A percentile compares a stretch with the other conserved stretches of the same genome.
These are phyloP conservation scores for Clamator glandarius DNA, from an alignment of 2,797 vertebrate species.

Conservation along the genomic window DNA sequence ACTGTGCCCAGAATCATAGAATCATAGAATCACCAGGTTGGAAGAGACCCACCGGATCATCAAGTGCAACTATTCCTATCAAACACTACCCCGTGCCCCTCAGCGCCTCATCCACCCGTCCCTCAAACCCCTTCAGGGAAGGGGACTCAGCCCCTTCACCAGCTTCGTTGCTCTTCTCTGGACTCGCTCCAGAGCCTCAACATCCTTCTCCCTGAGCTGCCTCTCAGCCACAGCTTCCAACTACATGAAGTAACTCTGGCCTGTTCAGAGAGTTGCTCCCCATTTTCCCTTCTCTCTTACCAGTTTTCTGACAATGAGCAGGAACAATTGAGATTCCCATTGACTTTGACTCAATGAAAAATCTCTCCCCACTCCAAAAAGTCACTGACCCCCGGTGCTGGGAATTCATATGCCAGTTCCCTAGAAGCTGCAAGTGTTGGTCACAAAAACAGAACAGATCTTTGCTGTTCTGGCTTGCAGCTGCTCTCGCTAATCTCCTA, in stretches of 20 bases:
- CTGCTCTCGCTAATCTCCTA: background rate
- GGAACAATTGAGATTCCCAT: background rate
- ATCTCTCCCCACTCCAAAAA: background rate
- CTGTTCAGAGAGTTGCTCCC: background rate
- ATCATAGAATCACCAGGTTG: too few relatives aligned
- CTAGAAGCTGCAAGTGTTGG: background rate
- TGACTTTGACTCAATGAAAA: background rate
- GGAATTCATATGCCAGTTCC: background rate
- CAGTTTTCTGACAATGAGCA: background rate
- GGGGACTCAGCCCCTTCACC: too few relatives aligned
- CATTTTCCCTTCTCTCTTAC: background rate
- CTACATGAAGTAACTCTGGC: background rate
- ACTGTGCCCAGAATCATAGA: background rate
- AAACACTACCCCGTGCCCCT: too few relatives aligned
- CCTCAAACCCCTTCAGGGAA: too few relatives aligned
- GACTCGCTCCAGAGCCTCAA: too few relatives aligned
- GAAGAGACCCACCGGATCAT: too few relatives aligned
- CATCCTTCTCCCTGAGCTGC: fast-evolving
- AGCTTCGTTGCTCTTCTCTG: too few relatives aligned
- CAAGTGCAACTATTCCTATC: too few relatives aligned
- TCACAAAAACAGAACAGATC: background rate
- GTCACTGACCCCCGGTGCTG: background rate
- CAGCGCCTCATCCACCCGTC: too few relatives aligned
- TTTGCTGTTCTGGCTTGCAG: background rate
- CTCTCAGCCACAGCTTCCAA: background rate